Base-by-base conservation (phyloP, 2,797 vertebrate genomes). In the Helicolenus hilgendorfi region DNA sequence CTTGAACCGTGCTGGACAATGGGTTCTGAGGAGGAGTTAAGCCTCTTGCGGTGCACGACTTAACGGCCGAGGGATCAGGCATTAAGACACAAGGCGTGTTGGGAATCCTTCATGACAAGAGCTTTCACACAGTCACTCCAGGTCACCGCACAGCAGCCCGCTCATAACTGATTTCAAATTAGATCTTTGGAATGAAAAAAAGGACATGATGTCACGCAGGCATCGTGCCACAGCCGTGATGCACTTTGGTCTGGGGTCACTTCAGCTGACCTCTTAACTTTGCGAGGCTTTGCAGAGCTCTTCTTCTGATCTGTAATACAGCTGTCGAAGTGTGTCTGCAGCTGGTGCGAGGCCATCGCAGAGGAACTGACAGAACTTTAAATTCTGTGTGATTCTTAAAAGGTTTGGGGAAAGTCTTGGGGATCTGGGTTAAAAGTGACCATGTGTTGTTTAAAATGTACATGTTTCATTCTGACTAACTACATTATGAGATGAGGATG, bases 11-110 rank as follows among this genome's bases (percentile, higher is more conserved):
- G 60, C 38, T 72, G 74, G 81, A 89, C 86, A 82, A 87, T 77
- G 81, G 90, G 72, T 38, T 68, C 62, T 77, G 80, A 91, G 72
- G 84, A 78, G 63, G 86, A 68, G 81, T 72, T 92, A 95, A 96
- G 91, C 92, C 86, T 92, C 79, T 91, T 93, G 84, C 26, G 29
- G 36, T 4, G 24, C 69, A 53, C 68, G 10, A 83, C 86, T 93
- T 91, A 88, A 78, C 33, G 63, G 73, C 59, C 0, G 33, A 90
- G 58, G 85, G 91, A 90, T 91, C 91, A 94, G 91, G 89, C 71
- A 76, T 88, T 91, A 92, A 89, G 82, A 89, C 71, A 81, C 81
- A 73, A 81, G 85, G 71, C 31, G 86, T 77, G 83, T 88, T 69
- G 35, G 63, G 84, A 89, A 73, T 91, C 75, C 63, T 75, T 86